phyloP scores from a whole-genome alignment of 2,888 invertebrate species.

The Drosophila mimica region DNA sequence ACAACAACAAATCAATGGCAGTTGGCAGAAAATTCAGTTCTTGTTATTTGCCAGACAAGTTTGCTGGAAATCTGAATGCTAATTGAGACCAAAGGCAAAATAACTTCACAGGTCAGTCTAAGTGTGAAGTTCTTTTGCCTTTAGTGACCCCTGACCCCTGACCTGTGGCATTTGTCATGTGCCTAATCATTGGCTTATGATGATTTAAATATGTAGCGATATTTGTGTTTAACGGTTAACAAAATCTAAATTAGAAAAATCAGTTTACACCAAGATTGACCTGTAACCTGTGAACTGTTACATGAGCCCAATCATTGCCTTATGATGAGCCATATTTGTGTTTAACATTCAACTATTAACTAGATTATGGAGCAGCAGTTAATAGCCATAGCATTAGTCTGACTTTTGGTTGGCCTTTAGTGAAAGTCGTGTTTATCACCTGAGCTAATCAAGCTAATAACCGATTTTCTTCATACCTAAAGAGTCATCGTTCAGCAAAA shows the following conservation, averaged over 20 bases:
- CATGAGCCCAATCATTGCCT: conserved; percentile 30
- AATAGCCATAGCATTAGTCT: conserved; percentile 52
- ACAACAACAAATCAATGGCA: conserved; percentile 53
- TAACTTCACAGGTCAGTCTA: conserved; percentile 20
- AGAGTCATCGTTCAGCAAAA: conserved; percentile 42
- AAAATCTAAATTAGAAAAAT: background rate
- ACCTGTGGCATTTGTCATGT: conserved; percentile 5
- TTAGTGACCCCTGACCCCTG: conserved; percentile 33
- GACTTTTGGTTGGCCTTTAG: conserved; percentile 37
- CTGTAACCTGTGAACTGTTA: conserved; percentile 26
- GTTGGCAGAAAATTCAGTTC: conserved; percentile 16
- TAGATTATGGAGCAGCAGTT: conserved; percentile 50
- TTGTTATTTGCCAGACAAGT: conserved; percentile 59
- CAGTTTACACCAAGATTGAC: conserved; percentile 13
- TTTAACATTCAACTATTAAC: conserved; percentile 50
- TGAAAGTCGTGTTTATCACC: conserved; percentile 72
- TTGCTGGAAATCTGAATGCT: conserved; percentile 38
- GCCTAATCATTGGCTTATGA: background rate
- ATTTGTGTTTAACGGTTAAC: conserved; percentile 4
- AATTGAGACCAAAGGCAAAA: conserved; percentile 45
- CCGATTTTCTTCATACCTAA: conserved; percentile 29
- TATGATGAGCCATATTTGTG: conserved; percentile 24
- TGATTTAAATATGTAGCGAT: background rate
- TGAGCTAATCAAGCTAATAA: conserved; percentile 55
- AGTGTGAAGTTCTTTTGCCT: background rate